Evolutionary conservation across 2,888 invertebrate species (phyloP).

Genomic region (Boloria selene): DNA sequence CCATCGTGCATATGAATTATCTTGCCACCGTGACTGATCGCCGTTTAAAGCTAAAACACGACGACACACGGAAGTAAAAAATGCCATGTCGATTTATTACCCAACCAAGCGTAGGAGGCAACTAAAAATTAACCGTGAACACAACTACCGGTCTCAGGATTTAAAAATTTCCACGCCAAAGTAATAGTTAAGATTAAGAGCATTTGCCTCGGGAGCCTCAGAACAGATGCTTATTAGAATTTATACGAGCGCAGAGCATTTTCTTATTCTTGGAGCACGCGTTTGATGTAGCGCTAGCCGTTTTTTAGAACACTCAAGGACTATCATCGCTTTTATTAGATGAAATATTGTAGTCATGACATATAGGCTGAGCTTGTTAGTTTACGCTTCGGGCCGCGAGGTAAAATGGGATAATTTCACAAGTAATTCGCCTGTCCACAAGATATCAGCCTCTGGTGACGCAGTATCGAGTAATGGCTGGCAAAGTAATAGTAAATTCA

Average conservation of each 20-base stretch:
- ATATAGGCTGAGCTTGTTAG: slow-evolving; percentile 65
- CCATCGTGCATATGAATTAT: slow-evolving; percentile 48
- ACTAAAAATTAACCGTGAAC: slow-evolving; percentile 71
- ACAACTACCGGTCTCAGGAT: slow-evolving; percentile 65
- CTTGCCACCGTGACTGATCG: slow-evolving; percentile 63
- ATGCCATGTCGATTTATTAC: slow-evolving; percentile 61
- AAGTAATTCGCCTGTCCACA: slow-evolving; percentile 75
- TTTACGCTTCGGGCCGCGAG: slow-evolving; percentile 56
- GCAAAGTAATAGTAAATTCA: slow-evolving; percentile 67
- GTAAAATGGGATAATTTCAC: slow-evolving; percentile 71
- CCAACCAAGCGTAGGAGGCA: slow-evolving; percentile 70
- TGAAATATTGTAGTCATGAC: slow-evolving; percentile 68
- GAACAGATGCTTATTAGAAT: slow-evolving; percentile 75
- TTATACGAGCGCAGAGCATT: slow-evolving; percentile 59
- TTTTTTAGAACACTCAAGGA: slow-evolving; percentile 66
- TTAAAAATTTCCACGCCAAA: slow-evolving; percentile 68
- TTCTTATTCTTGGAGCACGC: slow-evolving; percentile 52
- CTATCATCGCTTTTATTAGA: slow-evolving; percentile 72
- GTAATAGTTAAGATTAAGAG: slow-evolving; percentile 76
- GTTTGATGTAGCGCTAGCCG: slow-evolving; percentile 61
- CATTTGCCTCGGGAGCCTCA: slow-evolving; percentile 71
- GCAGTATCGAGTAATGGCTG: slow-evolving; percentile 61
- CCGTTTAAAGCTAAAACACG: slow-evolving; percentile 56
- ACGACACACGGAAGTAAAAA: slow-evolving; percentile 55
- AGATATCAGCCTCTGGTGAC: slow-evolving; percentile 72